Base-by-base conservation (phyloP, 2,113 vertebrate species). In the Phrynosoma platyrhinos region DNA sequence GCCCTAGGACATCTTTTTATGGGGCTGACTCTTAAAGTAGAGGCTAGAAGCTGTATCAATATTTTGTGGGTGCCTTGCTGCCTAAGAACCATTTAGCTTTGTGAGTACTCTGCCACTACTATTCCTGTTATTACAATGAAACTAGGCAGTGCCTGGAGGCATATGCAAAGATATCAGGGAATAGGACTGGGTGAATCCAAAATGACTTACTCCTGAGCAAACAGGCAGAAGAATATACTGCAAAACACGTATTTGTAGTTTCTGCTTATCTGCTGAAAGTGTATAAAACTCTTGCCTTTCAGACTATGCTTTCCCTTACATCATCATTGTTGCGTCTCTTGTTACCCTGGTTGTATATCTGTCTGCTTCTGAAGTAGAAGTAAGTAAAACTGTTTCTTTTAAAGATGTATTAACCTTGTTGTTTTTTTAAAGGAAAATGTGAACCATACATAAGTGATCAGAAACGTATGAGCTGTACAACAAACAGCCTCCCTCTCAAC, bases 281-380 rank as follows among this genome's bases (percentile, higher is more conserved):
- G 9, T 68, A 66, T 1, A 42, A 2, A 72, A 9, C 36, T 75
- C 5, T 86, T 94, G 89, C 87, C 92, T 93, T 96, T 92, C 92
- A 99, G 99, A 99, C 93, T 99, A 99, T 20, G 99, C 99, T 1
- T 99, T 99, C 83, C 99, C 99, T 0, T 99, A 98, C 93, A 99
- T 99, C 92, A 97, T 99, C 79, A 95, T 99, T 94, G 99, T 99
- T 36, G 94, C 99, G 88, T 99, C 99, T 10, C 93, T 99, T 94
- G 97, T 99, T 42, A 99, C 99, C 0, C 94, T 99, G 94, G 99
- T 98, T 84, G 98, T 99, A 2, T 99, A 99, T 96, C 97, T 99
- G 98, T 99, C 99, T 16, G 98, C 98, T 92, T 99, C 98, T 78
- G 98, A 99, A 96, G 99, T 99, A 88, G 98, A 99, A 98, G 99